Evolutionary conservation across 2,888 invertebrate genomes (phyloP).

Genomic region (Glyphotaelius pellucidus): DNA sequence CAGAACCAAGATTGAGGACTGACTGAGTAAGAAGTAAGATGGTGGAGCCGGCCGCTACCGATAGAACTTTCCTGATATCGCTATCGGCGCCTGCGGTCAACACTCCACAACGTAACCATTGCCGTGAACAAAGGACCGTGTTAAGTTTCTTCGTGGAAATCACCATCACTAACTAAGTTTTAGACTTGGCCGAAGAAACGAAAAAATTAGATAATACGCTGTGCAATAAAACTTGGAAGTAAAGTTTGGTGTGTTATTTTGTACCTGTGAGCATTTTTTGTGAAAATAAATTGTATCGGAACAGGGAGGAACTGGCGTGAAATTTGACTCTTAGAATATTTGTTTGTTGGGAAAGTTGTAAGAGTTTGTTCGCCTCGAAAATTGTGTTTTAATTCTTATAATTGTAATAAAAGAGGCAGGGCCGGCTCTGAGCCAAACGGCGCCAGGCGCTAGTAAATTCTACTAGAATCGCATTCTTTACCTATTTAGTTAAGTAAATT

Average conservation of each 20-base stretch:
- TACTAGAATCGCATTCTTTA: too few relatives aligned
- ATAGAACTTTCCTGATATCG: conserved; percentile 5
- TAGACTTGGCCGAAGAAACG: not conserved
- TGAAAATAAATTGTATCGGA: not conserved
- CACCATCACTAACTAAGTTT: not conserved
- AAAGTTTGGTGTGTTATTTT: not conserved
- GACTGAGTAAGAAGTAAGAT: conserved; percentile 21
- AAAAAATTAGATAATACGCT: not conserved
- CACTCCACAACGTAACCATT: not conserved
- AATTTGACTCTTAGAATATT: not conserved
- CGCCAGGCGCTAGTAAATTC: too few relatives aligned
- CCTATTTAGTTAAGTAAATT: too few relatives aligned
- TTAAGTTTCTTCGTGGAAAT: not conserved
- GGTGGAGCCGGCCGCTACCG: not conserved
- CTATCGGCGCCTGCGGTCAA: conserved; percentile 44
- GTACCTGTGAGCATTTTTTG: not conserved
- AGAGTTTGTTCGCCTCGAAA: too few relatives aligned
- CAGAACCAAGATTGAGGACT: not conserved
- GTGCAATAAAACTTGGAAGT: not conserved
- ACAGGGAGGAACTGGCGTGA: not conserved
- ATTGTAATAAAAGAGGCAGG: too few relatives aligned
- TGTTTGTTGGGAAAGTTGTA: too few relatives aligned
- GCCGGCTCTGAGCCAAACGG: too few relatives aligned
- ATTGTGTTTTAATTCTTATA: too few relatives aligned
- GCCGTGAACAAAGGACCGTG: conserved; percentile 33